Base-by-base conservation (phyloP, 2,113 vertebrate genomes). In the Pithys albifrons region DNA sequence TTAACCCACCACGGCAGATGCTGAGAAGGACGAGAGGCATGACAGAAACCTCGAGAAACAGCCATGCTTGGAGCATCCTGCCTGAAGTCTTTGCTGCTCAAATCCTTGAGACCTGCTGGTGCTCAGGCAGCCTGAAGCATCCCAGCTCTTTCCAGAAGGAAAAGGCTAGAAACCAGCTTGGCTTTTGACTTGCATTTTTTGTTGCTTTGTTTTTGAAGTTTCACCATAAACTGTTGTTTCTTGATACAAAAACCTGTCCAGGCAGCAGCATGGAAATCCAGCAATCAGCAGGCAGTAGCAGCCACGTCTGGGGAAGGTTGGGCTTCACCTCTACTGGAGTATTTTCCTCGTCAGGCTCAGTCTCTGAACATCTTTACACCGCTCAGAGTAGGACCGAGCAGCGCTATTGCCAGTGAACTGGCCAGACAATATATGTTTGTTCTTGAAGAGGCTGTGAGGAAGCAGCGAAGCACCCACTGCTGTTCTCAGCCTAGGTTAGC, bases 1-100 rank as follows among this genome's bases (percentile, higher is more conserved):
- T 46, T 33, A 61, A 52, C 19, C 66, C 25, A 29, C 25, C 19
- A 43, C 19, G 78, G 46, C 20, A 52, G 57, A 10, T 19, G 11
- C 66, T 37, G 24, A 83, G 24, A 11, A 0, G 4, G 28, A 33
- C 0, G 0, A 70, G 31, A 18, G n/a, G 2, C 24, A 37, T 0
- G 0, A 41, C 28, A 65, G 22, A 73, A 65, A 39, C 45, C 15
- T 69, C 0, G 1, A 27, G 66, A 11, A 80, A 28, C 19, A 61
- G 54, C 24, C 35, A 25, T 31, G 5, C 14, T 8, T 14, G 39
- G 37, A 82, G 25, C 67, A 76, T 18, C 59, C 54, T 58, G 10
- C 43, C 69, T 39, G 11, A 31, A 24, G 10, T 51, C 28, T 31
- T 31, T 37, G 39, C 72, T 86, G 39, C 58, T 35, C 0, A 1